A percentile compares a stretch with the other conserved stretches of the same genome.
These are phyloP conservation scores for Bombus huntii DNA, from an alignment of 1,140 invertebrate genomes.

Conservation along the genomic window DNA sequence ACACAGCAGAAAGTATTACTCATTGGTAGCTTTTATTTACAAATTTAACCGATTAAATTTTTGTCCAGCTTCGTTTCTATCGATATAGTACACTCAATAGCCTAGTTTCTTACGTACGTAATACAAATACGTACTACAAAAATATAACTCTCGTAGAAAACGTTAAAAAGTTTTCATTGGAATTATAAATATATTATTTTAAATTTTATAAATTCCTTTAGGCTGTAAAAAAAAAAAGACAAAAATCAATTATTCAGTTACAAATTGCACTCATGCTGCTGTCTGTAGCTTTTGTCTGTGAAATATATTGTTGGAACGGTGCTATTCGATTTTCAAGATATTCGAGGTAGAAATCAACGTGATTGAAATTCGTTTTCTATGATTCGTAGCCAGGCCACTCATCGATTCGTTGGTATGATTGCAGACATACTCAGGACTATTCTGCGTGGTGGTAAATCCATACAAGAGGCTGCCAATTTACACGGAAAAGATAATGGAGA, in stretches of 20 bases:
- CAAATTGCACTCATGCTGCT: not conserved
- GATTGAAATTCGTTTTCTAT: constrained; percentile 62
- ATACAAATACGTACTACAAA: not conserved
- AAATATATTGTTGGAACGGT: not conserved
- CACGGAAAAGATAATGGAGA: constrained; percentile 99
- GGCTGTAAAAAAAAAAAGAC: not conserved
- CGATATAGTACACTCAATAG: not conserved
- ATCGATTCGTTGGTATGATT: constrained; percentile 75
- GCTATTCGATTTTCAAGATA: not conserved
- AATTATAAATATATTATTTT: too few species aligned
- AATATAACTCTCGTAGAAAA: not conserved
- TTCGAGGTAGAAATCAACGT: not conserved
- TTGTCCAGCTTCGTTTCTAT: not conserved
- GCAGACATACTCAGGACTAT: constrained; percentile 99
- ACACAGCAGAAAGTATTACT: not conserved
- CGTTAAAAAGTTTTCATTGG: not conserved
- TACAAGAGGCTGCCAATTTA: constrained; percentile 99
- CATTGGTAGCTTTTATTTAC: not conserved
- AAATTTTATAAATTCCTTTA: not conserved
- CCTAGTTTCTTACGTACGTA: too few species aligned
- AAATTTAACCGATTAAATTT: not conserved
- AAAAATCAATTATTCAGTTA: not conserved
- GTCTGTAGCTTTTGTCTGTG: not conserved
- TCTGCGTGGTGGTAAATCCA: constrained; percentile 99
- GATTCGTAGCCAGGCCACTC: not conserved